Evolutionary conservation across 2,797 vertebrate species (phyloP), one percentile per base, ranked within the genome.

Genomic region (Psittacula derbiana): DNA sequence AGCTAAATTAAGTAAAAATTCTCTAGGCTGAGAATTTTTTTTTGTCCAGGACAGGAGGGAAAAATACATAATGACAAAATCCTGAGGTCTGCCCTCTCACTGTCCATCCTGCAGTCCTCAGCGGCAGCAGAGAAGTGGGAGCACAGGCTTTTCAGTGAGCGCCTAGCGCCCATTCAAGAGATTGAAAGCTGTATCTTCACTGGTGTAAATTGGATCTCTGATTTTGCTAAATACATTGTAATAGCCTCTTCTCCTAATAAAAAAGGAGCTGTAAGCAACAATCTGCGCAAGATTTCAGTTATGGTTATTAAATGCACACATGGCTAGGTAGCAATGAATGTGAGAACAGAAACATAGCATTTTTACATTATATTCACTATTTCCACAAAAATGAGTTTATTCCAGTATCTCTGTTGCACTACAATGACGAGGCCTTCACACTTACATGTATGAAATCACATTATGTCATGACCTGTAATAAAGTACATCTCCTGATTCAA

Each of bases 391-490:
- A 25, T 1, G 6, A 12, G 17, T 70, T 73, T 81, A 55, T 13
- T 40, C 7, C 62, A 41, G 10, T 55, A 55, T 33, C 62, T 82
- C 44, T 49, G 10, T 71, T 64, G 8, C 52, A 24, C 11, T 50
- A 27, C 16, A 24, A 5, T 33, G 30, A 50, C 0, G 1, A 85
- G 60, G 66, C 27, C 53, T 25, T 65, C 80, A 21, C 16, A 43
- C 75, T 91, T 89, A 36, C 44, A 27, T 6, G 10, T 88, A 46
- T 81, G 70, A 93, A 94, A 93, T 88, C 58, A 41, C 33, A 57
- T 76, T 90, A 44, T 66, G 74, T 93, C 80, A 53, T 8, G 41
- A 76, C 25, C 30, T 7, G 2, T 72, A 95, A 88, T 16, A 72
- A 92, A 95, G 49, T 47, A 69, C n/a, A 69, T 25, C 21, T 50